Evolutionary conservation across 92 coral and sea anemone species (phyloP).

Genomic region (Zoanthus gigantus): DNA sequence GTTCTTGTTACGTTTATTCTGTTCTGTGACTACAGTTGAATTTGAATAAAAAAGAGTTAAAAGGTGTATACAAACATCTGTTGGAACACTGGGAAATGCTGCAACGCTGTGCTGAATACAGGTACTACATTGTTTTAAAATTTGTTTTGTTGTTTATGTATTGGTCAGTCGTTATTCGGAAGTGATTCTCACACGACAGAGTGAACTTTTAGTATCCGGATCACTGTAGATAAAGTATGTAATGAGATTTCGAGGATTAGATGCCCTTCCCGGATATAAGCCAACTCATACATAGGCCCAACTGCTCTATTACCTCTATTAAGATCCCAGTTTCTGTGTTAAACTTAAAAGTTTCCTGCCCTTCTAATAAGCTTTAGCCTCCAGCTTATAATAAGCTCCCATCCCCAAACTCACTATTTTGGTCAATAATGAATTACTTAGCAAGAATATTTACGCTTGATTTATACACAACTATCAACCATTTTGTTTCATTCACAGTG

Average conservation of each 20-base stretch:
- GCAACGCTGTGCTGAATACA: slow-evolving; percentile 16
- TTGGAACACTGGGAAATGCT: slow-evolving; percentile 8
- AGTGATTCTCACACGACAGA: slow-evolving; percentile 20
- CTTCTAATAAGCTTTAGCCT: slow-evolving; percentile 2
- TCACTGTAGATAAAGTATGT: slow-evolving; percentile 3
- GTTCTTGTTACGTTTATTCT: not conserved
- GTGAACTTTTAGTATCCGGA: slow-evolving; percentile 14
- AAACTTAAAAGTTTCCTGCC: not conserved
- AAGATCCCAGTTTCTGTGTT: not conserved
- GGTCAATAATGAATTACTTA: not conserved
- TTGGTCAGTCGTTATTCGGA: not conserved
- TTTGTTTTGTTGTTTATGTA: not conserved
- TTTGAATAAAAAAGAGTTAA: not conserved
- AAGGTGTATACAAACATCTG: slow-evolving; percentile 18
- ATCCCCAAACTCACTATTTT: slow-evolving; percentile 5
- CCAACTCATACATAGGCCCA: not conserved
- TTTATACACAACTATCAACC: slow-evolving; percentile 10
- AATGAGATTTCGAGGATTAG: not conserved
- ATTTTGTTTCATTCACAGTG: slow-evolving; percentile 1
- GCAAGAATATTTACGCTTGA: not conserved
- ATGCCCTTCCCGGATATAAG: not conserved
- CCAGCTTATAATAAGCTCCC: slow-evolving; percentile 9
- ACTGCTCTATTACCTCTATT: slow-evolving; percentile 9
- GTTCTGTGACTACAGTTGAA: not conserved
- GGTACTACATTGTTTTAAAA: not conserved